Evolutionary conservation across 2,888 invertebrate species (phyloP).

Genomic region (Cantharis nigra): DNA sequence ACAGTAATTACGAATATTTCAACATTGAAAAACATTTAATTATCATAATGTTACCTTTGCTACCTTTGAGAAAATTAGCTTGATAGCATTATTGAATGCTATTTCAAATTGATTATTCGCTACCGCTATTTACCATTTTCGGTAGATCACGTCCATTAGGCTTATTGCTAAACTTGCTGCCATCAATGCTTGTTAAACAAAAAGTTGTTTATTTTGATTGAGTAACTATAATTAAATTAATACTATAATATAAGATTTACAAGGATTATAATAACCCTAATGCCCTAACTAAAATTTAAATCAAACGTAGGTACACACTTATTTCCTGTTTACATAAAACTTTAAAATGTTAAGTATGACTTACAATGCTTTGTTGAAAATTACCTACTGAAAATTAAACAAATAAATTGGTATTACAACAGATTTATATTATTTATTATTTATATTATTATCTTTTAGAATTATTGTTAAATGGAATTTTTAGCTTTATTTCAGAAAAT

Average conservation of each 20-base stretch:
- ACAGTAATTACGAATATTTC: neutral
- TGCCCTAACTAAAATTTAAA: neutral
- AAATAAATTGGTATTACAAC: neutral
- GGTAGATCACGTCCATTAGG: neutral
- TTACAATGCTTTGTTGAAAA: neutral
- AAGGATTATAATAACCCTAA: no score
- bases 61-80: neutral
- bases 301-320: neutral
- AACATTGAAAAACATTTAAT: neutral
- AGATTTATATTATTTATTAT: neutral
- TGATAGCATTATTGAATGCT: neutral
- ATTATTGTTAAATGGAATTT: neutral
- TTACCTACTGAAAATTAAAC: neutral
- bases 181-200: neutral
- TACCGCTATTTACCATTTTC: neutral
- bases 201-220: neutral
- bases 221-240: neutral
- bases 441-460: neutral
- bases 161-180: neutral
- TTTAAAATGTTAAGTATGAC: neutral
- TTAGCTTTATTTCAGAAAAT: neutral
- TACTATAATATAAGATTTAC: neutral
- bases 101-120: neutral
- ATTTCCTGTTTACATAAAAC: neutral
- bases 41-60: neutral